A percentile compares a stretch with the other conserved stretches of the same genome.
These are phyloP conservation scores for Psammodynastes pulverulentus DNA, from an alignment of 2,113 vertebrate species.

Conservation along the genomic window DNA sequence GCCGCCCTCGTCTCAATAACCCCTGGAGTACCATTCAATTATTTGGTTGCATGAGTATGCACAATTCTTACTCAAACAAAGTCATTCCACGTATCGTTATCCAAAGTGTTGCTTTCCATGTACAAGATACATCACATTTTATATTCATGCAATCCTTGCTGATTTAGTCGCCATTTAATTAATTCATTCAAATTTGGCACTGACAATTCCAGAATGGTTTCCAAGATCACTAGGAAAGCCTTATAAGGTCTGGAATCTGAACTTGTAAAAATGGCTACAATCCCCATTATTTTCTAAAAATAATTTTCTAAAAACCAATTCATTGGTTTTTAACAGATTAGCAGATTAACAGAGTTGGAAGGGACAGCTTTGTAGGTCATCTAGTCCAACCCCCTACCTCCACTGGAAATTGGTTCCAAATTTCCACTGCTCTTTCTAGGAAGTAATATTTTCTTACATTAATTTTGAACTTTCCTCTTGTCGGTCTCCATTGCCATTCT, in stretches of 20 bases:
- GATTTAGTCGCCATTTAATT: background rate
- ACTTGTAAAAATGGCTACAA: background rate
- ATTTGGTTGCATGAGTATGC: background rate
- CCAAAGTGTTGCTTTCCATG: background rate
- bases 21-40: background rate
- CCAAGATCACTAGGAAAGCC: background rate
- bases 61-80: background rate
- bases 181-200: background rate
- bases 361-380: background rate
- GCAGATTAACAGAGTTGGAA: background rate
- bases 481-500: no score
- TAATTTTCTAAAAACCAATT: no score
- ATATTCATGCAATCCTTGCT: background rate
- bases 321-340: background rate
- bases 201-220: background rate
- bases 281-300: background rate
- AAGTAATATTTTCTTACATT: no score
- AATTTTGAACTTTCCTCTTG: no score
- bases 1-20: background rate
- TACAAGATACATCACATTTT: background rate
- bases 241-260: background rate
- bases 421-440: no score
- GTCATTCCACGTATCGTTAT: background rate
- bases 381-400: background rate
- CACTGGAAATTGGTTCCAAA: no score